Base-by-base conservation (phyloP, 2,113 vertebrate genomes). In the Vimba vimba region DNA sequence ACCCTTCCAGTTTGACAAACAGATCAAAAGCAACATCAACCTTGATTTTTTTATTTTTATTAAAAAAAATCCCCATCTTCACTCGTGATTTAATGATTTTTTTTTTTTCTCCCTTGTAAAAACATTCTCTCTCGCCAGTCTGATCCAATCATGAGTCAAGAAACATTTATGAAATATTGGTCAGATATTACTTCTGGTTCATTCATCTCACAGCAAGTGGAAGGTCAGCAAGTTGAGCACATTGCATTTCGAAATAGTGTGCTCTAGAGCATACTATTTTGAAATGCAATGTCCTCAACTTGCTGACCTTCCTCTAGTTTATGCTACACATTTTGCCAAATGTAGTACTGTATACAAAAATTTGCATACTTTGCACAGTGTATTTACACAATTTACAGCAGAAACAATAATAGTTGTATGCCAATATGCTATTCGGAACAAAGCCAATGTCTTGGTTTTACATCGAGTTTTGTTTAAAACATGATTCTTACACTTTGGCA, bases 401-500 rank as follows among this genome's bases (percentile, higher is more conserved):
- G 13, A 66, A 66, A 30, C 15, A 66, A 66, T 30, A 7, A 1
- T 1, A 66, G 27, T 66, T 33, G 30, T 9, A 33, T 30, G 27
- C 27, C 36, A 74, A 45, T n/a, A 47, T 47, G 71, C 39, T 7
- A 71, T 52, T 30, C 2, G 1, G 23, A 33, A 59, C 52, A 59
- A 57, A 79, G 52, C 52, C 30, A 23, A n/a, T 23, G 52, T 17
- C 2, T 74, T 43, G 36, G 10, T 39, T 43, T 45, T 21, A n/a
- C 73, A 17, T 52, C 12, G 1, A n/a, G 45, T 27, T 77, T 50
- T 15, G 17, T 50, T 50, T 82, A 52, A 69, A 82, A 52, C 27
- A 55, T 13, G 19, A 30, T 52, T 50, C 27, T 69, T 80, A 86
- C 76, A 23, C 77, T 55, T 74, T 60, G 71, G 82, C 87, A 89